Evolutionary conservation across 2,797 vertebrate species (phyloP).

Genomic region (Alauda arvensis): DNA sequence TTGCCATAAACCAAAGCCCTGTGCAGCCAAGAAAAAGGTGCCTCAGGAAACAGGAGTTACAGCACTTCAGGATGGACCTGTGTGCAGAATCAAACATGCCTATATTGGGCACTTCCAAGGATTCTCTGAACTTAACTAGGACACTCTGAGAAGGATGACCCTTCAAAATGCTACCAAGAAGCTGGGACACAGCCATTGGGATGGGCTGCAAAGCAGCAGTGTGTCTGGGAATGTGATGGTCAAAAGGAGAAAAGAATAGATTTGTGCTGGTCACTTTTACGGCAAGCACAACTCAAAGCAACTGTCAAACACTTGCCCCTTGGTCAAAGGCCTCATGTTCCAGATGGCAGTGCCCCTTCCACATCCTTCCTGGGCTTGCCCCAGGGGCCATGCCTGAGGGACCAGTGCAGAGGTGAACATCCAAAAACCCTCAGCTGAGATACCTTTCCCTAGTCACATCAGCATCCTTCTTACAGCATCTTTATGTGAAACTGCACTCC

Average conservation of each 20-base stretch:
- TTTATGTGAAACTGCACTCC: neutral
- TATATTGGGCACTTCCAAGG: neutral
- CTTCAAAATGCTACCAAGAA: neutral
- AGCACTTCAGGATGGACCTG: neutral
- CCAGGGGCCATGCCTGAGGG: neutral
- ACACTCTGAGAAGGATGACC: neutral
- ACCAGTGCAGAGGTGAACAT: accelerated
- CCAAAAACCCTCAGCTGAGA: neutral
- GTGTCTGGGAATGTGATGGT: neutral
- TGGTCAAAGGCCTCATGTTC: neutral
- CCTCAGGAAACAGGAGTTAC: neutral
- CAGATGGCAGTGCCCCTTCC: neutral
- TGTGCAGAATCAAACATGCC: neutral
- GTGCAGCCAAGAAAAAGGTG: neutral
- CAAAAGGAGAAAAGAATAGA: neutral
- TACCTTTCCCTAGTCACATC: neutral
- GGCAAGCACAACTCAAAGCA: neutral
- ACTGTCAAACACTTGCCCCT: neutral
- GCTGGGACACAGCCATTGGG: neutral
- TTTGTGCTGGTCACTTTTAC: neutral
- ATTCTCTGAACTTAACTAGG: neutral
- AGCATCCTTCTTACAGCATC: neutral
- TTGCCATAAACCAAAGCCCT: neutral
- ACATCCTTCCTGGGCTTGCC: neutral
- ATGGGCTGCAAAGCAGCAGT: neutral